Percentiles rank a stretch among this genome's conserved stretches.
Evolutionary conservation across 2,888 invertebrate genomes (phyloP).

Genomic region (Fragum sueziense): DNA sequence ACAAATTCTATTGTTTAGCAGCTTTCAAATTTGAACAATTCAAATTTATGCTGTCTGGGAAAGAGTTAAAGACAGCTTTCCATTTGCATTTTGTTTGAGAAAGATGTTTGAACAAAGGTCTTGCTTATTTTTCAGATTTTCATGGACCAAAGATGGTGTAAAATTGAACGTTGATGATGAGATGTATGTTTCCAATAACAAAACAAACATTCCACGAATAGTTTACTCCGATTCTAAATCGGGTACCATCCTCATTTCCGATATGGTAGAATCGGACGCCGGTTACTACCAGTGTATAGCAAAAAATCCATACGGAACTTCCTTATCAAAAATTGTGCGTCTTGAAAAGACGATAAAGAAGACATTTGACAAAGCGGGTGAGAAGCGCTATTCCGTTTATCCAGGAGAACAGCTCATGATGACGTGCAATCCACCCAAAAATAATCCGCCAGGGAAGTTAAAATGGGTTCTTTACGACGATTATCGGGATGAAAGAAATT

Average conservation of each 20-base stretch:
- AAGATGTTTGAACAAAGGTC: too few relatives aligned
- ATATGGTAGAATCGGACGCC: constrained; percentile 87
- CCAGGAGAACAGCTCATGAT: constrained; percentile 47
- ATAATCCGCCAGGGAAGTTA: constrained; percentile 47
- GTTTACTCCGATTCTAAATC: constrained; percentile 30
- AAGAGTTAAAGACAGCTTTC: too few relatives aligned
- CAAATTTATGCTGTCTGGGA: too few relatives aligned
- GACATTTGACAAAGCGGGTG: constrained; percentile 30
- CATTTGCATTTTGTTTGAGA: too few relatives aligned
- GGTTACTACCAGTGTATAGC: constrained; percentile 98
- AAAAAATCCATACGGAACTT: constrained; percentile 95
- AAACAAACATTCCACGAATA: constrained; percentile 40
- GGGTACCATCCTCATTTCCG: constrained; percentile 64
- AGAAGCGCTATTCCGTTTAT: constrained; percentile 19
- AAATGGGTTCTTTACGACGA: constrained; percentile 49
- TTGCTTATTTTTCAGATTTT: constrained; percentile 61
- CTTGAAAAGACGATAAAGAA: constrained; percentile 89
- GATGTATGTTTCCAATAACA: constrained; percentile 44
- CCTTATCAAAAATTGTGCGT: constrained; percentile 97
- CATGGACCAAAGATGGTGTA: constrained; percentile 72
- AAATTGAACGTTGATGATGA: constrained; percentile 60
- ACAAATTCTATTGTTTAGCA: too few relatives aligned
- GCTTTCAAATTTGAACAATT: too few relatives aligned
- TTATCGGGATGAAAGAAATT: constrained; percentile 30
- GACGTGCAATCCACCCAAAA: constrained; percentile 59